Percentiles rank a stretch among this genome's conserved stretches.
phyloP scores from a whole-genome alignment of 2,113 vertebrate genomes.

The Aspidoscelis tigris region DNA sequence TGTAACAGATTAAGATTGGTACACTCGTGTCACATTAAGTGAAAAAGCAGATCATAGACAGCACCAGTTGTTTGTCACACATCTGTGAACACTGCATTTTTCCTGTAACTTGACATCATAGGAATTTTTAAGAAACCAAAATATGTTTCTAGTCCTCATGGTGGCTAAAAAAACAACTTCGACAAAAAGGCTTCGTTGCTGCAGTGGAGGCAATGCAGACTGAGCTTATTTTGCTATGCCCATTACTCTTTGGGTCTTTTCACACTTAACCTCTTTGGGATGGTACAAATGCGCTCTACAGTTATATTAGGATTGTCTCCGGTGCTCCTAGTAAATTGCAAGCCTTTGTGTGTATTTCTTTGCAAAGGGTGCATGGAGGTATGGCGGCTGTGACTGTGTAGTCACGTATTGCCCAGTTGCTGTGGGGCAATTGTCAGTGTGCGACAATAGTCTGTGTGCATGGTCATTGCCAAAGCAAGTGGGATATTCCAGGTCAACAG shows the following conservation, averaged over 20 bases:
- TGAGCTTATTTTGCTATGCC: neutral
- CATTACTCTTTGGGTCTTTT: neutral
- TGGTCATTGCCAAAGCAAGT: too few species aligned
- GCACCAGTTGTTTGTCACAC: slow-evolving; percentile 1
- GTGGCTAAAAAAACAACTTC: neutral
- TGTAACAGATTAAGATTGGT: slow-evolving; percentile 40
- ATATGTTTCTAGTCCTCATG: slow-evolving; percentile 8
- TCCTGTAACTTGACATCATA: neutral
- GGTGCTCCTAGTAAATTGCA: too few species aligned
- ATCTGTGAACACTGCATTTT: slow-evolving; percentile 11
- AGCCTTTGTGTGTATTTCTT: too few species aligned
- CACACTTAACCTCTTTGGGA: too few species aligned
- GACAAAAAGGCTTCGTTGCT: neutral
- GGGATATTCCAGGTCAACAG: too few species aligned
- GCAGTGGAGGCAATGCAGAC: neutral
- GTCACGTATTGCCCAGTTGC: too few species aligned
- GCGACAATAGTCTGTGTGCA: too few species aligned
- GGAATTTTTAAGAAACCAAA: neutral
- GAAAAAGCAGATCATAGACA: slow-evolving; percentile 26
- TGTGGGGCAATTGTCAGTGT: too few species aligned
- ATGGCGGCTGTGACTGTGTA: too few species aligned
- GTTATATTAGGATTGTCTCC: too few species aligned
- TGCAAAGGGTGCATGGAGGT: too few species aligned
- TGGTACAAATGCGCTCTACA: too few species aligned
- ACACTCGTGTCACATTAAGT: slow-evolving; percentile 40